Evolutionary conservation across 2,797 vertebrate genomes (phyloP).

Genomic region (Malurus leucopterus): DNA sequence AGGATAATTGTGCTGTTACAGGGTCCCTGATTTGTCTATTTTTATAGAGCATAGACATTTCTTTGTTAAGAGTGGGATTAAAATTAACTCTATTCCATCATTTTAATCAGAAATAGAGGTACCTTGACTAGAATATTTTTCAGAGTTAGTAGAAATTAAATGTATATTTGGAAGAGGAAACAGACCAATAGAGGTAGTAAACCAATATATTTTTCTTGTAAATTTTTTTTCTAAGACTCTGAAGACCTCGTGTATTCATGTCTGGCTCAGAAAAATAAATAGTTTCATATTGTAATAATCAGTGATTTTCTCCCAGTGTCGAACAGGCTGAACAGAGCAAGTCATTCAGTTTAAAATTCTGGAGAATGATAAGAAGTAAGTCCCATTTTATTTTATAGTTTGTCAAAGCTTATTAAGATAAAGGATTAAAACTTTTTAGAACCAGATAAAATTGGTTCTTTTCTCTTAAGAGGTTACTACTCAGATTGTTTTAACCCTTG

Average conservation of each 20-base stretch:
- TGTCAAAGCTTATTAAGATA: background rate
- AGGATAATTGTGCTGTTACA: background rate
- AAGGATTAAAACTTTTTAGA: background rate
- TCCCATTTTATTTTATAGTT: background rate
- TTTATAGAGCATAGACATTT: accelerated
- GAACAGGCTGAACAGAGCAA: background rate
- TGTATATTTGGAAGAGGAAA: background rate
- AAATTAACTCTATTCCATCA: background rate
- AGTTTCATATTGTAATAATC: background rate
- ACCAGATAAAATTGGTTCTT: background rate
- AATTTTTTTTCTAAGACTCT: background rate
- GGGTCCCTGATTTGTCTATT: background rate
- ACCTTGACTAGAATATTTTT: background rate
- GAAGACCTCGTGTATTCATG: background rate
- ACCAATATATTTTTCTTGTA: background rate
- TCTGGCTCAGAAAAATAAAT: background rate
- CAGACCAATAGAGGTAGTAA: background rate
- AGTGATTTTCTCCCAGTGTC: background rate
- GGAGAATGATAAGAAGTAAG: background rate
- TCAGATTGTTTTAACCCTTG: background rate
- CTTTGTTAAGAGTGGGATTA: background rate
- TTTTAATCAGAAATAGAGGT: background rate
- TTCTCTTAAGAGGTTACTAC: background rate
- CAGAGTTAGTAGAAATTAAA: background rate
- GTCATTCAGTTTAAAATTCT: background rate